Percentiles rank a stretch among this genome's conserved stretches.
Conservation (phyloP, 2,888 invertebrate genomes). For the Orchesella flavescens region DNA sequence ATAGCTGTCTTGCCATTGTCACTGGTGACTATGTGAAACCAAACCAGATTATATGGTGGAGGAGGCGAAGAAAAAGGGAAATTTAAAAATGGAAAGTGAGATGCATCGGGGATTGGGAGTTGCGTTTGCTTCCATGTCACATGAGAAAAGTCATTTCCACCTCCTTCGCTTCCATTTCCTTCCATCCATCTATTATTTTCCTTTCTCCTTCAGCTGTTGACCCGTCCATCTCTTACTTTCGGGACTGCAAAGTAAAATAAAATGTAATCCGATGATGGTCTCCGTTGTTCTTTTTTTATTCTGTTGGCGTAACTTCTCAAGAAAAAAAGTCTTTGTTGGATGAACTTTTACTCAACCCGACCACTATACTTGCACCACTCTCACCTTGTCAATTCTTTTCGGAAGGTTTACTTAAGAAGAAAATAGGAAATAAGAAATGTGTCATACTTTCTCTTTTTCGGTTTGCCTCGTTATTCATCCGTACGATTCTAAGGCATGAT, state of each 20-base stretch:
- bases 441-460: conserved; percentile 25
- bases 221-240: conserved; percentile 35
- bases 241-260: conserved; percentile 50
- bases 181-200: conserved; percentile 45
- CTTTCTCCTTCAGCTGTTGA: conserved; percentile 38
- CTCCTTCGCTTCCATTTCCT: conserved; percentile 45
- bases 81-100: conserved; percentile 28
- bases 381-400: conserved; percentile 10
- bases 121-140: conserved; percentile 50
- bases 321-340: neutral
- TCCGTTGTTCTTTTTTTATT: conserved; percentile 21
- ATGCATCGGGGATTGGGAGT: conserved; percentile 42
- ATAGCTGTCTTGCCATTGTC: conserved; percentile 16
- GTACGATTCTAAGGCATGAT: too few species aligned
- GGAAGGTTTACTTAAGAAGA: neutral
- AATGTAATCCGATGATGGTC: conserved; percentile 60
- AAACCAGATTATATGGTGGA: neutral
- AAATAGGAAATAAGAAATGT: conserved; percentile 29
- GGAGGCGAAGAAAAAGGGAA: conserved; percentile 14
- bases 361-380: conserved; percentile 2
- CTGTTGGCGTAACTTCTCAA: conserved; percentile 55
- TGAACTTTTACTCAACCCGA: too few species aligned
- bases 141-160: conserved; percentile 56
- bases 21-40: neutral
- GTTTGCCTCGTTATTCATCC: too few species aligned